Percentiles rank a stretch among this genome's conserved stretches.
phyloP scores from a whole-genome alignment of 1,140 invertebrate genomes.

The Drosophila pandora region DNA sequence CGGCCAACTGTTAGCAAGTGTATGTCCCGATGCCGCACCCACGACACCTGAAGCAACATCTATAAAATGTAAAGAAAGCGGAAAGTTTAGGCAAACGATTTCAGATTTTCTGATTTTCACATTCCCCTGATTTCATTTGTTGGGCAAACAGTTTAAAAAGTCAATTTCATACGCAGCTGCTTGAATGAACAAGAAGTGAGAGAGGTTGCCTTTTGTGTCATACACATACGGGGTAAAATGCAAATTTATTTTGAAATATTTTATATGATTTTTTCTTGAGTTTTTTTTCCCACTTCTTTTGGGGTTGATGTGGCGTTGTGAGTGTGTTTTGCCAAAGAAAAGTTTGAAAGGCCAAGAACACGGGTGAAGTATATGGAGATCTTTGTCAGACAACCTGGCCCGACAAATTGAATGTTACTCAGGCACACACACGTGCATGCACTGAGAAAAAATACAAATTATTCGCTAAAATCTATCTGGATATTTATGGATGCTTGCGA shows the following conservation, averaged over 20 bases:
- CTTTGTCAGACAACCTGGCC: constrained; percentile 42
- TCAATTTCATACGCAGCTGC: constrained; percentile 63
- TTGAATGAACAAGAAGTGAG: constrained; percentile 9
- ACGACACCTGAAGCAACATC: constrained; percentile 93
- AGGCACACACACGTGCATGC: constrained; percentile 1
- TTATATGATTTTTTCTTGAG: constrained; percentile 40
- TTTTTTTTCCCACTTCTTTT: constrained; percentile 28
- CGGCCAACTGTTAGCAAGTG: constrained; percentile 94
- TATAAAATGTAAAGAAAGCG: constrained; percentile 61
- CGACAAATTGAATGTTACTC: constrained; percentile 47
- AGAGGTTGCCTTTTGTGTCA: constrained; percentile 37
- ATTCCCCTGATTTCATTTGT: constrained; percentile 53
- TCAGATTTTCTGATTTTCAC: constrained; percentile 3
- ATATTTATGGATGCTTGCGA: not conserved
- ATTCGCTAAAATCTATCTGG: not conserved
- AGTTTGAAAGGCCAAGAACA: constrained; percentile 37
- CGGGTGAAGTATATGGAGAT: constrained; percentile 7
- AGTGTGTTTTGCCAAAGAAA: constrained; percentile 31
- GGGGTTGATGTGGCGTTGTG: constrained; percentile 9
- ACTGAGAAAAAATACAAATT: not conserved
- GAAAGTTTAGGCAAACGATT: constrained; percentile 8
- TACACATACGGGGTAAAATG: constrained; percentile 66
- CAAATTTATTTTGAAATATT: constrained; percentile 70
- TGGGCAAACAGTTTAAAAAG: constrained; percentile 72
- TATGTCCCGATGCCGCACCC: constrained; percentile 94